Conservation (phyloP, 2,797 vertebrate species). For the Premnoplex brunnescens region DNA sequence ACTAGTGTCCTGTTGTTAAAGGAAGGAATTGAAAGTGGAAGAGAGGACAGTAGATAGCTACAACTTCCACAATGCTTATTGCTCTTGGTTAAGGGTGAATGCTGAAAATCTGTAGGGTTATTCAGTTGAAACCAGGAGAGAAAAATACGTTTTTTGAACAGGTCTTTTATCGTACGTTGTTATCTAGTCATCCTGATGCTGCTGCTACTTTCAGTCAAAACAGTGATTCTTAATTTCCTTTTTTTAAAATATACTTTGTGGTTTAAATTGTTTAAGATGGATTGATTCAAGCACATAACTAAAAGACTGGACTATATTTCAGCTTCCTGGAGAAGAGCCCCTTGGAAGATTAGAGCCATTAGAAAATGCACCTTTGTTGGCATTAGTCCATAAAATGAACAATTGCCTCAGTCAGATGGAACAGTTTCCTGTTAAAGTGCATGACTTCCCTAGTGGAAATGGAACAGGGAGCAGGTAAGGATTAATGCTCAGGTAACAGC, state of each 20-base stretch:
- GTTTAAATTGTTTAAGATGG: neutral
- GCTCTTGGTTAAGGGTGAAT: neutral
- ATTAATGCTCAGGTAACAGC: constrained; percentile 67
- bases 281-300: neutral
- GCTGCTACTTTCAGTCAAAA: neutral
- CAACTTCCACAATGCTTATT: neutral
- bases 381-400: constrained; percentile 99
- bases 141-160: neutral
- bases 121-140: neutral
- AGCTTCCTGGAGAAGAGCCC: constrained; percentile 92
- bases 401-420: constrained; percentile 99
- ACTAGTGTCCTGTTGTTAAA: neutral
- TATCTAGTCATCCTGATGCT: neutral
- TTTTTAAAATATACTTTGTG: neutral
- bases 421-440: constrained; percentile 98
- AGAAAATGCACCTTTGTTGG: constrained; percentile 89
- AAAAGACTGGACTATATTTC: constrained; percentile 10
- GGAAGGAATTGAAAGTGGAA: neutral
- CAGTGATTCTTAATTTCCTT: neutral
- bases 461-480: constrained; percentile 98
- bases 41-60: neutral
- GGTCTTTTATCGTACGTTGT: neutral
- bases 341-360: constrained; percentile 88
- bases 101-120: neutral
- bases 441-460: constrained; percentile 98